A percentile compares a stretch with the other conserved stretches of the same genome.
These are phyloP conservation scores for Uropetala carovei DNA, from an alignment of 2,888 invertebrate genomes.

Conservation along the genomic window DNA sequence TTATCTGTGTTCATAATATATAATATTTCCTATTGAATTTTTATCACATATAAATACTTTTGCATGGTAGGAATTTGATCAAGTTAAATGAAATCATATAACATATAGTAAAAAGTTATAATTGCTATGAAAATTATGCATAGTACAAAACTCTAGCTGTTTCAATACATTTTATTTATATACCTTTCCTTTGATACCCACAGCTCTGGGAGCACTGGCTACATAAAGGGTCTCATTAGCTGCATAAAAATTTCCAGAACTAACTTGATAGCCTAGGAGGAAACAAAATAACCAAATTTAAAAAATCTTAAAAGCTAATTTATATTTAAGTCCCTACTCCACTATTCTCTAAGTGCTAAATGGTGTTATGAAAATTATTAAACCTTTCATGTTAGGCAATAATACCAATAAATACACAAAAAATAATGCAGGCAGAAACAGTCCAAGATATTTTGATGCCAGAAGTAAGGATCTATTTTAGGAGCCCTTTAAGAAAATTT, in stretches of 20 bases:
- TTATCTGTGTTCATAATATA: not conserved
- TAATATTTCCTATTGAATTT: not conserved
- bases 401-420: too few relatives aligned
- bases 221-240: constrained; percentile 75
- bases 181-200: constrained; percentile 71
- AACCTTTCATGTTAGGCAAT: too few relatives aligned
- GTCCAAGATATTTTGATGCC: too few relatives aligned
- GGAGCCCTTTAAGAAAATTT: too few relatives aligned
- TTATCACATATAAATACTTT: not conserved
- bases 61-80: not conserved
- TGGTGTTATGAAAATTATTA: too few relatives aligned
- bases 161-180: not conserved
- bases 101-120: not conserved
- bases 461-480: too few relatives aligned
- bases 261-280: constrained; percentile 72
- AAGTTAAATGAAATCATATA: not conserved
- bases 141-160: not conserved
- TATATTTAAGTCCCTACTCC: too few relatives aligned
- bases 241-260: constrained; percentile 71
- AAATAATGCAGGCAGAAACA: too few relatives aligned
- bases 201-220: constrained; percentile 77
- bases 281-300: too few relatives aligned
- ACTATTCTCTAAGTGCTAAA: too few relatives aligned
- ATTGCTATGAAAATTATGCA: not conserved
- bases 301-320: too few relatives aligned